A percentile compares a stretch with the other conserved stretches of the same genome.
These are phyloP conservation scores for Octonoba sinensis DNA, from an alignment of 2,888 invertebrate species.

Conservation along the genomic window DNA sequence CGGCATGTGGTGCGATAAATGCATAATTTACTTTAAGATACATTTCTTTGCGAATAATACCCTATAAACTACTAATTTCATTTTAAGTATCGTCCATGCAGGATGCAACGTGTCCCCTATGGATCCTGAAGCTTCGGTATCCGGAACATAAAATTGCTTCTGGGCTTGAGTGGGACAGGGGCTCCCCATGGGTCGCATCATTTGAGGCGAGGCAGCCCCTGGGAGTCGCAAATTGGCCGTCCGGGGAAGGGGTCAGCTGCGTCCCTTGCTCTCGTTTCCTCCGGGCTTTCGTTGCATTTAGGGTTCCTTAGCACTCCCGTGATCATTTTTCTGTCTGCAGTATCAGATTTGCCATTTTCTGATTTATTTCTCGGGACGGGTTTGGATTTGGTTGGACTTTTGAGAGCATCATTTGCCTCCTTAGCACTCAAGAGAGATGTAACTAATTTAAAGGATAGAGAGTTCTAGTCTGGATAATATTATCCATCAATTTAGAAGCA, in stretches of 20 bases:
- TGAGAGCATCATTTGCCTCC: no score
- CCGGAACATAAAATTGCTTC: conserved; percentile 49
- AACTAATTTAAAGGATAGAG: no score
- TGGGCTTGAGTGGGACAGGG: conserved; percentile 21
- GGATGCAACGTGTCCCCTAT: not conserved
- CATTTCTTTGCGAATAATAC: no score
- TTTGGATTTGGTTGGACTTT: no score
- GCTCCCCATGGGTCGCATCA: conserved; percentile 50
- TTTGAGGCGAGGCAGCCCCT: conserved; percentile 28
- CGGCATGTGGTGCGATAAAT: no score
- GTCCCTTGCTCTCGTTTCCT: conserved; percentile 12
- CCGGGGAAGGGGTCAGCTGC: conserved; percentile 48
- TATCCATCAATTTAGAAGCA: no score
- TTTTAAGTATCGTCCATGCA: no score
- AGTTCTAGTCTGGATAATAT: no score
- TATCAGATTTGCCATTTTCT: conserved; percentile 36
- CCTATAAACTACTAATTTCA: no score
- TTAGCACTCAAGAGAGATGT: no score
- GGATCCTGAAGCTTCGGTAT: conserved; percentile 10
- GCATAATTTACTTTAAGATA: no score
- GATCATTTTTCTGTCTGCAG: conserved; percentile 38
- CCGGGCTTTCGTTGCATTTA: conserved; percentile 27
- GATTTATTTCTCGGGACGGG: conserved; percentile 14
- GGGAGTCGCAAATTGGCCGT: conserved; percentile 32
- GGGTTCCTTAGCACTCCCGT: conserved; percentile 11